Base-by-base conservation (phyloP, 2,888 invertebrate genomes). In the Amphipyra tragopoginis region DNA sequence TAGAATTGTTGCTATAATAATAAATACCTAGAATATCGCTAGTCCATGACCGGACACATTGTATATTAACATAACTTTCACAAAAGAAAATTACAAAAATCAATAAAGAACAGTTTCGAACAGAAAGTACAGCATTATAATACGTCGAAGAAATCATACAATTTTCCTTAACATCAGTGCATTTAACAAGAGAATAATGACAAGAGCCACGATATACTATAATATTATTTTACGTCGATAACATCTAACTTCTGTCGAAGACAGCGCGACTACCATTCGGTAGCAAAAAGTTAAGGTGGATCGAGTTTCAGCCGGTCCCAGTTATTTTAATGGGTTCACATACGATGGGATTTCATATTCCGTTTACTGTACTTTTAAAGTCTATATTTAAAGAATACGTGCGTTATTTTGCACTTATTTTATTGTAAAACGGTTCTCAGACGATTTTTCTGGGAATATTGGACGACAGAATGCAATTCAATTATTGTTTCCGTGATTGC, bases 151-250 rank as follows among this genome's bases (percentile, higher is more conserved):
- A 61, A 69, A 60, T 65, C 59, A 48, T 47, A 65, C 54, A 74
- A 58, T 69, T 74, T 69, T 21, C 51, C 53, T 71, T 52, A 74
- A 59, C 57, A 55, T 26, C 44, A 47, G 40, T 10, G 15, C 60
- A 53, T 45, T 45, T 52, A 58, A 50, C 42, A 51, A 43, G 34
- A 43, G 49, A 62, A 58, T 75, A 62, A 72, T 66, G 57, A 70
- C 49, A 54, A 45, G 47, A 61, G 55, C 34, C 50, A 53, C 61
- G 54, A 63, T 65, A n/a, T n/a, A n/a, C n/a, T n/a, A n/a, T n/a
- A 71, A 72, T 71, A 77, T 76, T 77, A 79, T 80, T 80, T 79
- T 67, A 69, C 56, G 52, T 59, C 53, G 87, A 87, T 85, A 83
- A 68, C 72, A 87, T 87, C 85, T 82, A 76, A 83, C 75, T 76